Evolutionary conservation across 2,888 invertebrate genomes (phyloP).

Genomic region (Apocheima hispidaria): DNA sequence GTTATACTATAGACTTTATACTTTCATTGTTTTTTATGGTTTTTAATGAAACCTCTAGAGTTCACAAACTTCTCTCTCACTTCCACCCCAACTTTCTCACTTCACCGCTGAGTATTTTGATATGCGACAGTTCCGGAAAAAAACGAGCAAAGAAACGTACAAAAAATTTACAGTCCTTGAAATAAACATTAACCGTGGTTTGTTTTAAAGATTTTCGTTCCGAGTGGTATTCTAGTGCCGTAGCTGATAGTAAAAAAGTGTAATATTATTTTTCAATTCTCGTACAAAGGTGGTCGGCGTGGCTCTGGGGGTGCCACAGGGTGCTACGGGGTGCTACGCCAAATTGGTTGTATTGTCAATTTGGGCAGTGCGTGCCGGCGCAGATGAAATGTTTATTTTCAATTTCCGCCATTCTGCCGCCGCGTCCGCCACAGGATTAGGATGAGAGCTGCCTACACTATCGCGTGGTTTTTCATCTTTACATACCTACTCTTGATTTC

Average conservation of each 20-base stretch:
- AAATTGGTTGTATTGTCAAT: constrained; percentile 87
- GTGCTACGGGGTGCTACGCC: constrained; percentile 65
- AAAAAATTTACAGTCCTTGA: not conserved
- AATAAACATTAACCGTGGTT: constrained; percentile 53
- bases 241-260: constrained; percentile 57
- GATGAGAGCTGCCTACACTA: constrained; percentile 48
- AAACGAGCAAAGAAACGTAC: too few relatives aligned
- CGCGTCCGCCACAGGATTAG: constrained; percentile 80
- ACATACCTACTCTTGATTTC: constrained; percentile 38
- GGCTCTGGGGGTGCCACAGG: constrained; percentile 40
- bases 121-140: too few relatives aligned
- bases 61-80: too few relatives aligned
- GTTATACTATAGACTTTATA: too few relatives aligned
- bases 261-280: constrained; percentile 86
- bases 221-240: constrained; percentile 50
- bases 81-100: too few relatives aligned
- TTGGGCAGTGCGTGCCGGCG: constrained; percentile 85
- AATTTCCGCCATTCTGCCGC: constrained; percentile 84
- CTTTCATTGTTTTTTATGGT: too few relatives aligned
- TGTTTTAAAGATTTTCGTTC: constrained; percentile 79
- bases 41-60: too few relatives aligned
- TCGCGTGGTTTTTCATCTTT: constrained; percentile 26
- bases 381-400: constrained; percentile 86
- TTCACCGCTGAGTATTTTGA: too few relatives aligned
- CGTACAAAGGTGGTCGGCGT: constrained; percentile 84